Base-by-base conservation (phyloP, 2,113 vertebrate genomes). In the Oncorhynchus mykiss region DNA sequence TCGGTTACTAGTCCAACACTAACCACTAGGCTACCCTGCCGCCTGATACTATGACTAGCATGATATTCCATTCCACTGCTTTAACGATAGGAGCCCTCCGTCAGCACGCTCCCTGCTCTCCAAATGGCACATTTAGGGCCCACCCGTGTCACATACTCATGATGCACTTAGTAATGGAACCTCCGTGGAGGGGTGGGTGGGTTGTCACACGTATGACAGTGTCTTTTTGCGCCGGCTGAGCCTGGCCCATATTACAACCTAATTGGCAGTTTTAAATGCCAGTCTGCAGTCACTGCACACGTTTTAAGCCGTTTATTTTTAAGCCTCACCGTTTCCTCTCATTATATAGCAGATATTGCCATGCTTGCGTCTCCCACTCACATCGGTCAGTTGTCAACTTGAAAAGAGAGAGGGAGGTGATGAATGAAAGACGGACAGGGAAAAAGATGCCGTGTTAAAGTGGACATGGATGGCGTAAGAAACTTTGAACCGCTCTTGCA, bases 131-230 rank as follows among this genome's bases (percentile, higher is more conserved):
- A 24, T 82, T 78, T 39, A 70, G 71, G 70, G 69, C 65, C 64
- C 16, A 25, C 68, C 78, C 69, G 79, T 60, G 22, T 67, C 16
- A 11, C 70, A 69, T 54, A 78, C 77, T 80, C 65, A 73, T 75
- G 77, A 78, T 67, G 25, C 72, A 82, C 74, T 69, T 25, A 16
- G 71, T 83, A 81, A 83, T 81, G 51, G 72, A 79, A 73, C 74
- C 84, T 77, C 54, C 72, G 48, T 78, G 62, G 62, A 69, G 72
- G 16, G 2, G 27, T 27, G 27, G 51, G 60, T 18, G 67, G 14
- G 66, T 64, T 64, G 39, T 60, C 70, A 66, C 2, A 2, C 45
- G 54, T 20, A 66, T 51, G 57, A 67, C 48, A 31, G n/a, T 0
- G 2, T 45, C 1, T 59, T 49, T 71, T 72, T 54, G 49, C 29